phyloP scores from a whole-genome alignment of 37 sponge, comb jelly and placozoan species.

The Chondrosia reniformis region DNA sequence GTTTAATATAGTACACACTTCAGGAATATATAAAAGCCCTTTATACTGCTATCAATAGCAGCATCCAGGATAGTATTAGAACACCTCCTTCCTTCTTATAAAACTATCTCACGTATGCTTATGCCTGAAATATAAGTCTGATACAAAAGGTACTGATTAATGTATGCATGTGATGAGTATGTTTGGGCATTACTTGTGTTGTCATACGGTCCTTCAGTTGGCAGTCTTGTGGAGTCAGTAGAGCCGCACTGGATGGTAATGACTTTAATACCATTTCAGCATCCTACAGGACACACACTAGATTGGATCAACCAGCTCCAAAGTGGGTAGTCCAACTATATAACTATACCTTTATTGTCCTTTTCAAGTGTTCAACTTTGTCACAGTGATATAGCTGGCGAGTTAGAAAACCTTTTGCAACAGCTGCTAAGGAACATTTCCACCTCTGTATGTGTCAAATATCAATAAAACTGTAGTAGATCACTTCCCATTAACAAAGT shows the following conservation, averaged over 20 bases:
- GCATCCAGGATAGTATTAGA: background rate
- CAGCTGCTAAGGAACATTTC: constrained; percentile 28
- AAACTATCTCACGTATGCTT: background rate
- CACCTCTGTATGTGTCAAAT: background rate
- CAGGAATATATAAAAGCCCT: background rate
- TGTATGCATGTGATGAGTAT: too few species aligned
- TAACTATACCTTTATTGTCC: constrained; percentile 49
- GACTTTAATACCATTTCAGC: constrained; percentile 31
- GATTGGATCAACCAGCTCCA: background rate
- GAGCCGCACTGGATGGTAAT: constrained; percentile 5
- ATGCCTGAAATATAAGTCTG: background rate
- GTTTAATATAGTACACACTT: too few species aligned
- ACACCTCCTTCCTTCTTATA: background rate
- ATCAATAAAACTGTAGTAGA: too few species aligned
- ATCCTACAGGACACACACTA: constrained; percentile 29
- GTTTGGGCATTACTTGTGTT: constrained; percentile 26
- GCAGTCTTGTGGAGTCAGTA: constrained; percentile 20
- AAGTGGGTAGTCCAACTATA: background rate
- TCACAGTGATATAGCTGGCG: constrained; percentile 30
- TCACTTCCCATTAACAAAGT: too few species aligned
- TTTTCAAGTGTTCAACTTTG: constrained; percentile 40
- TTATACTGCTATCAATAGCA: background rate
- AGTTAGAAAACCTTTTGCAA: constrained; percentile 56
- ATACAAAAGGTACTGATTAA: too few species aligned
- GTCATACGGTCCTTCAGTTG: constrained; percentile 33